These are phyloP conservation scores for Falco punctatus DNA, from an alignment of 2,113 vertebrate genomes.

Conservation along the genomic window DNA sequence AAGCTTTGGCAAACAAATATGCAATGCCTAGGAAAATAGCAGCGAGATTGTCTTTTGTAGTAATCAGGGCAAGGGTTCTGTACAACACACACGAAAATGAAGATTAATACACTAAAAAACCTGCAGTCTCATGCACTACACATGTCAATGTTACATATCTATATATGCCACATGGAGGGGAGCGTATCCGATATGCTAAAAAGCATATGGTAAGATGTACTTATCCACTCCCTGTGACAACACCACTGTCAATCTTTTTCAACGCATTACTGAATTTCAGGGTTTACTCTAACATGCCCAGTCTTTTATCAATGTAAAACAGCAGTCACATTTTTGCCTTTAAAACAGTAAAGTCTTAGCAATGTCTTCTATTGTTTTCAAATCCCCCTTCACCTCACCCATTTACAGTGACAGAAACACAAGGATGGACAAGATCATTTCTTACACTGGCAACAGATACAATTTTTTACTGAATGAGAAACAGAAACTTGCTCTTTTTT, in stretches of 20 bases:
- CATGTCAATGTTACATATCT: accelerated
- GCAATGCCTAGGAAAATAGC: constrained; percentile 83
- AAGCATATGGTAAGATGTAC: not conserved
- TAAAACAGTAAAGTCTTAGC: not conserved
- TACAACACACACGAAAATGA: not conserved
- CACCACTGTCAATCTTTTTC: not conserved
- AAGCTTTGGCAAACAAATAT: constrained; percentile 90
- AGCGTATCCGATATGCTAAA: not conserved
- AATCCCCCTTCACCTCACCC: not conserved
- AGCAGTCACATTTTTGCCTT: not conserved
- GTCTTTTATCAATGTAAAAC: not conserved
- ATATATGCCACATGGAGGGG: not conserved
- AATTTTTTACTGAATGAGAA: not conserved
- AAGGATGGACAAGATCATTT: not conserved
- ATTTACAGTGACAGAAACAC: not conserved
- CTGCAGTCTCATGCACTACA: not conserved
- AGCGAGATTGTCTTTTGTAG: not conserved
- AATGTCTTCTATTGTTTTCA: not conserved
- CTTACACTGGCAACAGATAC: not conserved
- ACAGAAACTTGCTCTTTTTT: not conserved
- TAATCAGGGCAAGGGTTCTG: not conserved
- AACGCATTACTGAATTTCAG: not conserved
- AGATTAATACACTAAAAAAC: not conserved
- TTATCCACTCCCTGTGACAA: not conserved
- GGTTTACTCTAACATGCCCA: not conserved